phyloP scores from a whole-genome alignment of 2,113 vertebrate species.

The Xerus inauris region DNA sequence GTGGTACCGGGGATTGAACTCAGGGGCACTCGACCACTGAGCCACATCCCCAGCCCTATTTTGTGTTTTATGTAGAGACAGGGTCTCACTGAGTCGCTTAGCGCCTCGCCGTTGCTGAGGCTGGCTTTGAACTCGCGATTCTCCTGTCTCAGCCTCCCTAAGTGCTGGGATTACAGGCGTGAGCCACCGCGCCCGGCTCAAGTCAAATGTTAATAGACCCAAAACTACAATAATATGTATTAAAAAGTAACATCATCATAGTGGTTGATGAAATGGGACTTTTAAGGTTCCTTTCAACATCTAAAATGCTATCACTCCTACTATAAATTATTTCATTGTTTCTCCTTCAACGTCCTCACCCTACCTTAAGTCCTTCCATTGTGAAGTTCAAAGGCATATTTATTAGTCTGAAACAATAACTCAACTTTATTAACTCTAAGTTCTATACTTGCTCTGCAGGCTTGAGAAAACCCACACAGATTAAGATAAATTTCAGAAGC shows the following conservation, averaged over 20 bases:
- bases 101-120: too few species aligned
- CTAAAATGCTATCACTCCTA: conserved; percentile 20
- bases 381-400: neutral
- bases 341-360: neutral
- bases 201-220: too few species aligned
- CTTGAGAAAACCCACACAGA: neutral
- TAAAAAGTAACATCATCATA: conserved; percentile 32
- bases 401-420: conserved; percentile 37
- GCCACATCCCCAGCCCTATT: too few species aligned
- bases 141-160: too few species aligned
- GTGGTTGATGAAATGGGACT: neutral
- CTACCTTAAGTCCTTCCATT: neutral
- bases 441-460: conserved; percentile 6
- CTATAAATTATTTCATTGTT: neutral
- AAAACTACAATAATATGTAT: conserved; percentile 15
- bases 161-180: too few species aligned
- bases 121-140: too few species aligned
- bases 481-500: conserved; percentile 53
- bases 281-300: neutral
- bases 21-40: too few species aligned
- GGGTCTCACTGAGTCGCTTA: too few species aligned
- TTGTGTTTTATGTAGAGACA: too few species aligned
- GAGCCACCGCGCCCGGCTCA: too few species aligned
- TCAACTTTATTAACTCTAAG: conserved; percentile 26
- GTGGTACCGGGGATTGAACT: too few species aligned